Conservation (phyloP, 2,888 invertebrate species). For the Metallyticus violacea region DNA sequence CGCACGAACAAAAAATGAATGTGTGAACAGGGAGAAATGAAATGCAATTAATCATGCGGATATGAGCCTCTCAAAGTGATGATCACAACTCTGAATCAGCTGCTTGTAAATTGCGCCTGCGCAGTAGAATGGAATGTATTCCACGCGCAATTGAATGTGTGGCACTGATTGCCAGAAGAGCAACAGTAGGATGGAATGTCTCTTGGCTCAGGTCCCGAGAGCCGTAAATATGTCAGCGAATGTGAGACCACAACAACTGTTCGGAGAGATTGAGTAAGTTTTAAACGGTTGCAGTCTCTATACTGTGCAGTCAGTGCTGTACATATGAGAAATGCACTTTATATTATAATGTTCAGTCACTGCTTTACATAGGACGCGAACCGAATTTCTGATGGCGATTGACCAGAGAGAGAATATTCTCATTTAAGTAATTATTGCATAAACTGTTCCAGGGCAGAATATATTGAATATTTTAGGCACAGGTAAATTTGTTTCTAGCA, state of each 20-base stretch:
- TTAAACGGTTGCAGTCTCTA: not conserved
- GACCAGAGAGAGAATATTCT: no score
- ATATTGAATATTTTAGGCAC: no score
- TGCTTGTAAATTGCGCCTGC: no score
- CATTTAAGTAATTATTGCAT: no score
- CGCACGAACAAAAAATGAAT: not conserved
- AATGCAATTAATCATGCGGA: not conserved
- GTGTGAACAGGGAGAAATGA: not conserved
- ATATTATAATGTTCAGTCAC: no score
- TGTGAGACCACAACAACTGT: not conserved
- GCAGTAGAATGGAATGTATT: not conserved
- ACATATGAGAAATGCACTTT: no score
- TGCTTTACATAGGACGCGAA: no score
- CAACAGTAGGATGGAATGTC: not conserved
- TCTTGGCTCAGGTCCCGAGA: not conserved
- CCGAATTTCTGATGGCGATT: no score
- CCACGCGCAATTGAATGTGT: not conserved
- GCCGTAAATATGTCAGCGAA: not conserved
- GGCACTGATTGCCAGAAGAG: not conserved
- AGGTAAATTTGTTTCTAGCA: no score
- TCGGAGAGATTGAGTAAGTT: constrained; percentile 5
- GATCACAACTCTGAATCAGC: no score
- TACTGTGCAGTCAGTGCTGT: not conserved
- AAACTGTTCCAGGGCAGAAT: no score
- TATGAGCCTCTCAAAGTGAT: not conserved